Base-by-base conservation (phyloP, 2,113 vertebrate species). In the Carettochelys insculpta region DNA sequence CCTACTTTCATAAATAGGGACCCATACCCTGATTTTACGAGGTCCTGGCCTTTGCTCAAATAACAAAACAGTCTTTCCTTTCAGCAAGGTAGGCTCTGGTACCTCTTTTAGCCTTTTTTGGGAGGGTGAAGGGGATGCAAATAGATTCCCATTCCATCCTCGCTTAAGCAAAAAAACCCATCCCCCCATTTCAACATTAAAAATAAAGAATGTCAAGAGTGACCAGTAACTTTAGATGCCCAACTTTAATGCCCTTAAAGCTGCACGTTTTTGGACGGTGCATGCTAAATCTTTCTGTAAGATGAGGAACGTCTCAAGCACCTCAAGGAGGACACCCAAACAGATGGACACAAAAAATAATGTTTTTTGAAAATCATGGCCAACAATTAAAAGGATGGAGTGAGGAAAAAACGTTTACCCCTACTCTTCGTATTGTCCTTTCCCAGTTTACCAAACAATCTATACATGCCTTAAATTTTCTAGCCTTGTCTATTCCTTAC, bases 1-100 rank as follows among this genome's bases (percentile, higher is more conserved):
- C 9, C 17, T 24, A 53, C 0, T 3, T 29, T 41, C 58, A 34
- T 8, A 87, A 34, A 61, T 0, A 8, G 61, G 29, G 1, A 0
- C 52, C 0, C 52, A 12, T 82, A 73, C 5, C 29, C 77, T 16
- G 5, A 65, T 38, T 71, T 77, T 41, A 31, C 51, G 38, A 47
- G 79, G 38, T 81, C 27, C 65, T 53, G n/a, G 13, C 24, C 48
- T 45, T 41, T 53, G 8, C 31, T 56, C 65, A 86, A 53, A 47
- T 50, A 20, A 78, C 34, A 1, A 78, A 87, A 20, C 13, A 38
- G 52, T 38, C 43, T 4, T 52, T 3, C 38, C 88, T 43, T 58
- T 76, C 47, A 83, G 19, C 5, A 14, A 58, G n/a, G n/a, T 0
- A 0, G 27, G 80, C 43, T 48, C 11, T 45, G 27, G 34, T 83